These are phyloP conservation scores for Stenolophus ochropezus DNA, from an alignment of 2,888 invertebrate genomes.

Conservation along the genomic window DNA sequence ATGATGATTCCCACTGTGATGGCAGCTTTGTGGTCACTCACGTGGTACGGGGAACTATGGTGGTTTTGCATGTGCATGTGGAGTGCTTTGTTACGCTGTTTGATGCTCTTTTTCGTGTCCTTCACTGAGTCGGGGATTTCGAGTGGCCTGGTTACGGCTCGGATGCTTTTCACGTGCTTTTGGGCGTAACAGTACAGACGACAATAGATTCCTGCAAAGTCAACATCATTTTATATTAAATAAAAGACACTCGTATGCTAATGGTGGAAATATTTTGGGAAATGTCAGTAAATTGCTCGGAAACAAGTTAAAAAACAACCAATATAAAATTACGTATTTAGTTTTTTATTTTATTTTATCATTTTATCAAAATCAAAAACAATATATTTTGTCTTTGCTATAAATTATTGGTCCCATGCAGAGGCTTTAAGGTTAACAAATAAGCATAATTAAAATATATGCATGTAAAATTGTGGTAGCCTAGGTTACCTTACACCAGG, in stretches of 20 bases:
- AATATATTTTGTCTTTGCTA: too few relatives aligned
- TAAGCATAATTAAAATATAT: too few relatives aligned
- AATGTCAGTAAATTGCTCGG: not conserved
- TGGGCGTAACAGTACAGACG: constrained; percentile 98
- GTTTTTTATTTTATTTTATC: too few relatives aligned
- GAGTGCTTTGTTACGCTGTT: constrained; percentile 74
- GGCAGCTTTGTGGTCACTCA: constrained; percentile 98
- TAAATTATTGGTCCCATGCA: too few relatives aligned
- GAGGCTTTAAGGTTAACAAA: too few relatives aligned
- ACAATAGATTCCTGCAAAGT: constrained; percentile 79
- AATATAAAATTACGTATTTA: too few relatives aligned
- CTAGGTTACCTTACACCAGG: too few relatives aligned
- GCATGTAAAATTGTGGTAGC: too few relatives aligned
- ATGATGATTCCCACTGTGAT: constrained; percentile 98
- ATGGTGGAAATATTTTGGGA: not conserved
- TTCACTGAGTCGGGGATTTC: constrained; percentile 80
- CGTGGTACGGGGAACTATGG: constrained; percentile 89
- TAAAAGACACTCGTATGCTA: not conserved
- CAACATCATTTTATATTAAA: constrained; percentile 44
- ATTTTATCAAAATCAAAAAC: too few relatives aligned
- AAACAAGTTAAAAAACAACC: too few relatives aligned
- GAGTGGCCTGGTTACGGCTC: constrained; percentile 90
- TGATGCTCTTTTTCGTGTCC: constrained; percentile 74
- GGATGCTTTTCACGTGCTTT: constrained; percentile 96
- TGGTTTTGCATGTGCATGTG: constrained; percentile 77